Evolutionary conservation across 2,888 invertebrate genomes (phyloP).

Genomic region (Epistrophe grossulariae): DNA sequence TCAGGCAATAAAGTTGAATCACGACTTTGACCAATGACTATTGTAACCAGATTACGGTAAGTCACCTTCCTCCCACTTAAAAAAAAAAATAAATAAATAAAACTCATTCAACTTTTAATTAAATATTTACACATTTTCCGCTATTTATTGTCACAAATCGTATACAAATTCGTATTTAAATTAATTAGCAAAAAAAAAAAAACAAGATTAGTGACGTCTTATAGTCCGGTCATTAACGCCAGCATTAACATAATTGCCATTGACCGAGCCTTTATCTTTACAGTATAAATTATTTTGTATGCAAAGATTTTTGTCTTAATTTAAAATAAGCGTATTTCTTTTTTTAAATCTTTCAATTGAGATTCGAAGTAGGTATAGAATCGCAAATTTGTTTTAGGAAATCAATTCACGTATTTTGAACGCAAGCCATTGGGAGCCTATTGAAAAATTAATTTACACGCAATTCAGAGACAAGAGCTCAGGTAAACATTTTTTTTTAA

Average conservation of each 20-base stretch:
- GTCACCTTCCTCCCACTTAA: slow-evolving; percentile 6
- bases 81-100: not conserved
- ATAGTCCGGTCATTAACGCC: slow-evolving; percentile 37
- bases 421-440: not conserved
- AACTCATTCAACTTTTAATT: slow-evolving; percentile 13
- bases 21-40: not conserved
- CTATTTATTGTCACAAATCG: slow-evolving; percentile 23
- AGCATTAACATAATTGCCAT: slow-evolving; percentile 27
- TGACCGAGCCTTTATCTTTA: slow-evolving; percentile 2
- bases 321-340: not conserved
- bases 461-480: not conserved
- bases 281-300: not conserved
- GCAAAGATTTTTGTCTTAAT: slow-evolving; percentile 6
- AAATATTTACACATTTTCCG: slow-evolving; percentile 12
- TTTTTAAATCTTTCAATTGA: not conserved
- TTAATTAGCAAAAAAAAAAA: not conserved
- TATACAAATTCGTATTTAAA: slow-evolving; percentile 3
- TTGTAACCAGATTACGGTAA: not conserved
- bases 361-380: not conserved
- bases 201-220: slow-evolving; percentile 5
- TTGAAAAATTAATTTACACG: not conserved
- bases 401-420: slow-evolving; percentile 23
- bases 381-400: not conserved
- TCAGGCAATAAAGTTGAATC: slow-evolving; percentile 18
- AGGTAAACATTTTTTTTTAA: not conserved